These are phyloP conservation scores for Eira barbara DNA, from an alignment of 2,113 vertebrate genomes.

Conservation along the genomic window DNA sequence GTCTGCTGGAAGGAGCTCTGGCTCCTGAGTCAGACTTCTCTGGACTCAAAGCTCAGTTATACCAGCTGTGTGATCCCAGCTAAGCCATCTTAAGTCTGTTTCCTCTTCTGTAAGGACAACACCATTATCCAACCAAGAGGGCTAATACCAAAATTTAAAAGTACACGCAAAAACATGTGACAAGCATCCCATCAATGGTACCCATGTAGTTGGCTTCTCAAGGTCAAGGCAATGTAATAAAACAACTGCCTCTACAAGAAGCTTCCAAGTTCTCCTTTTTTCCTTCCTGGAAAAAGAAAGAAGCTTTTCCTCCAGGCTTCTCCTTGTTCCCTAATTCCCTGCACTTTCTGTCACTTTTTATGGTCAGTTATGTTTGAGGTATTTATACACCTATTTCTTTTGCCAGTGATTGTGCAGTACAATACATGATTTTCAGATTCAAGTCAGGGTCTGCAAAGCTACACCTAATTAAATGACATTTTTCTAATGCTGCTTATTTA, in stretches of 20 bases:
- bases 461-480: not conserved
- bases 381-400: not conserved
- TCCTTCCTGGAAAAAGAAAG: not conserved
- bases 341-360: not conserved
- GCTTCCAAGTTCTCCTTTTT: not conserved
- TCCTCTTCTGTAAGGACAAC: not conserved
- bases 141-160: not conserved
- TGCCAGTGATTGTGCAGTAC: not conserved
- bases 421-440: not conserved
- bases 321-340: not conserved
- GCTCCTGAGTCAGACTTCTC: not conserved
- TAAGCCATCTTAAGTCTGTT: not conserved
- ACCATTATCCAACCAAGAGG: not conserved
- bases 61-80: not conserved
- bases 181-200: not conserved
- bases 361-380: not conserved
- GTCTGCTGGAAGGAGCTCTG: not conserved
- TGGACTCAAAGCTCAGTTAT: not conserved
- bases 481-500: not conserved
- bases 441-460: not conserved
- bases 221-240: not conserved
- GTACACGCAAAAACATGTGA: not conserved
- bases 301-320: not conserved
- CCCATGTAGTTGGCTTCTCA: not conserved
- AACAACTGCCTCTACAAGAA: not conserved